Conservation (phyloP, 2,888 invertebrate genomes). For the Helleia helle region DNA sequence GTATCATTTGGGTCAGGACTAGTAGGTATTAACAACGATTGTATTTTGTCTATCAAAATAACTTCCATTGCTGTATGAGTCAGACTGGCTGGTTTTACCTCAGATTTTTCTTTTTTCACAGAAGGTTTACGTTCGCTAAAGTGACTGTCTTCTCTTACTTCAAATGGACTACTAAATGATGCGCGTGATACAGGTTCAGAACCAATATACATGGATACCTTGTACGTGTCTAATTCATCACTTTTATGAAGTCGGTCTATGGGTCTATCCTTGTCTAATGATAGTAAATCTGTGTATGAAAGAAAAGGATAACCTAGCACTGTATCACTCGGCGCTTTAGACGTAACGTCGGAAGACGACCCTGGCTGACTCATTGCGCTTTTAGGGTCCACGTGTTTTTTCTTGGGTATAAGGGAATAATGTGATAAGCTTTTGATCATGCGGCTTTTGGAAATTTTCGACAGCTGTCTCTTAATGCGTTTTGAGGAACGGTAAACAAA, state of each 20-base stretch:
- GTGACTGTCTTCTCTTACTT: constrained; percentile 34
- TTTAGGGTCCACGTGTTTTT: constrained; percentile 41
- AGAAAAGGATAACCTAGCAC: constrained; percentile 71
- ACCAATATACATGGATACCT: constrained; percentile 63
- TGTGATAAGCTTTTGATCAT: constrained; percentile 67
- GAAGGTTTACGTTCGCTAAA: constrained; percentile 29
- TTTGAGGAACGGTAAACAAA: constrained; percentile 62
- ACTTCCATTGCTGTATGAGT: constrained; percentile 72
- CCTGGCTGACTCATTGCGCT: constrained; percentile 48
- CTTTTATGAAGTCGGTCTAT: constrained; percentile 43
- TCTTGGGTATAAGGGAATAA: constrained; percentile 54
- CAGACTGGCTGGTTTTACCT: constrained; percentile 49
- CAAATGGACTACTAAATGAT: constrained; percentile 47
- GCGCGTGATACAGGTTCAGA: constrained; percentile 58
- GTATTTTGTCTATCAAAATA: constrained; percentile 71
- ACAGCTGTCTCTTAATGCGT: constrained; percentile 50
- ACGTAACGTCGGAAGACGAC: constrained; percentile 51
- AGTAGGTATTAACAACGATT: constrained; percentile 50
- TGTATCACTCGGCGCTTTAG: constrained; percentile 58
- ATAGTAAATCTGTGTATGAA: constrained; percentile 57
- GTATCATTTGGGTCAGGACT: constrained; percentile 39
- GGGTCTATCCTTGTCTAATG: constrained; percentile 41
- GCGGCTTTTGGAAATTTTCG: constrained; percentile 55
- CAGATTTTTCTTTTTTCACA: constrained; percentile 33
- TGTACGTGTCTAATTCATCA: constrained; percentile 41